Percentiles rank a stretch among this genome's conserved stretches.
phyloP scores from a whole-genome alignment of 1,140 invertebrate species.

The Plectrocnemia conspersa region DNA sequence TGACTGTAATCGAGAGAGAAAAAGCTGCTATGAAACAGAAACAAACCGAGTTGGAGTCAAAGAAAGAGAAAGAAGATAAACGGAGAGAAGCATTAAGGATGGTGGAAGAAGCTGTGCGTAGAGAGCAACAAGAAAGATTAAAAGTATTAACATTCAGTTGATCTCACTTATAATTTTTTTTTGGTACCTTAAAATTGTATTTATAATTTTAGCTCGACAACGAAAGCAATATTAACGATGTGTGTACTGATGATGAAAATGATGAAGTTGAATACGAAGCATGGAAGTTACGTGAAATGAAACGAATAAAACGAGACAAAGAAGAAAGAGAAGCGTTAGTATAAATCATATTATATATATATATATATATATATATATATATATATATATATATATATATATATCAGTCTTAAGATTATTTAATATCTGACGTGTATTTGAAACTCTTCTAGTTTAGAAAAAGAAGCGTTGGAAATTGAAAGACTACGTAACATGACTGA shows the following conservation, averaged over 20 bases:
- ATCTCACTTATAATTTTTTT: slow-evolving; percentile 3
- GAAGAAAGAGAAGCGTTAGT: slow-evolving; percentile 89
- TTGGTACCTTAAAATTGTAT: slow-evolving; percentile 3
- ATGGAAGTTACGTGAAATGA: slow-evolving; percentile 96
- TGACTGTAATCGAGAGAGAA: slow-evolving; percentile 93
- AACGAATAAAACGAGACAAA: slow-evolving; percentile 90
- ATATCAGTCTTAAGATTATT: no score
- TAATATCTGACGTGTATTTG: slow-evolving; percentile 6
- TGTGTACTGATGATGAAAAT: slow-evolving; percentile 97
- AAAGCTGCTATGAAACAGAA: slow-evolving; percentile 81
- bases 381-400: no score
- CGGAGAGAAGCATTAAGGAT: slow-evolving; percentile 80
- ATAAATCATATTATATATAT: slow-evolving; percentile 11
- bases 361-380: no score
- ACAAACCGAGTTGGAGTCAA: slow-evolving; percentile 72
- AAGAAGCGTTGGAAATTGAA: slow-evolving; percentile 88
- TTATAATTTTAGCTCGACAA: slow-evolving; percentile 35
- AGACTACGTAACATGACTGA: slow-evolving; percentile 91
- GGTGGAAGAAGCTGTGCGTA: slow-evolving; percentile 84
- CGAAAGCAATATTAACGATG: slow-evolving; percentile 68
- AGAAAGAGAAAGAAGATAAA: slow-evolving; percentile 76
- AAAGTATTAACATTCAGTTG: slow-evolving; percentile 32
- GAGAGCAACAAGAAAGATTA: slow-evolving; percentile 57
- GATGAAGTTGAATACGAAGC: slow-evolving; percentile 96
- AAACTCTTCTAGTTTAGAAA: slow-evolving; percentile 59